These are phyloP conservation scores for Lucinisca nassula DNA, from an alignment of 2,888 invertebrate genomes.

Conservation along the genomic window DNA sequence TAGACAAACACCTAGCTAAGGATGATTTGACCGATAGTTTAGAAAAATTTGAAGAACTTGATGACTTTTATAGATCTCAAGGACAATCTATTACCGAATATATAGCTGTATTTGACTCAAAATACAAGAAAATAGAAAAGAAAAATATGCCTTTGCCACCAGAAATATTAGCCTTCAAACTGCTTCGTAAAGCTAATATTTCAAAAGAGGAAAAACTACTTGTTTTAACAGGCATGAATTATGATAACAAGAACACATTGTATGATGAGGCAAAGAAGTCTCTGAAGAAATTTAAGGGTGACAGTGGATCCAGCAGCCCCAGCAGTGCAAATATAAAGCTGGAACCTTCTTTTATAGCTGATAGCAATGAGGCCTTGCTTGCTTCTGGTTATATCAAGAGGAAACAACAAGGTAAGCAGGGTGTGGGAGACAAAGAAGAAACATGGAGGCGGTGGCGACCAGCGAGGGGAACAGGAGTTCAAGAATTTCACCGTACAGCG, in stretches of 20 bases:
- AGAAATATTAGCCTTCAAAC: slow-evolving; percentile 64
- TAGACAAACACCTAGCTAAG: slow-evolving; percentile 66
- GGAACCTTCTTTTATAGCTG: slow-evolving; percentile 51
- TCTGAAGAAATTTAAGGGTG: slow-evolving; percentile 42
- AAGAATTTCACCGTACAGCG: neutral
- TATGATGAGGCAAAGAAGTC: slow-evolving; percentile 44
- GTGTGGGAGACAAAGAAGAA: neutral
- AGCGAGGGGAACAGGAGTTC: neutral
- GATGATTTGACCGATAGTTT: slow-evolving; percentile 68
- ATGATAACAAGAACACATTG: slow-evolving; percentile 30
- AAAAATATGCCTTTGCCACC: slow-evolving; percentile 65
- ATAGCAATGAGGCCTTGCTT: slow-evolving; percentile 39
- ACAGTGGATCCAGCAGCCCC: slow-evolving; percentile 2
- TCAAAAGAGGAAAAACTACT: slow-evolving; percentile 55
- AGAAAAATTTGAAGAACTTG: slow-evolving; percentile 65
- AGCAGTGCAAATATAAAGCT: slow-evolving; percentile 28
- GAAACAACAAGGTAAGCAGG: neutral
- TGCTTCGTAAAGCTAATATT: slow-evolving; percentile 57
- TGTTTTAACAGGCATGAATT: slow-evolving; percentile 56
- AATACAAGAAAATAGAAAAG: slow-evolving; percentile 67
- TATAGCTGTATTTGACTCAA: slow-evolving; percentile 50
- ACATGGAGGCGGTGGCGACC: neutral
- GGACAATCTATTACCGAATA: slow-evolving; percentile 59
- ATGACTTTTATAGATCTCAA: slow-evolving; percentile 45
- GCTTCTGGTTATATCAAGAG: slow-evolving; percentile 39